Percentiles rank a stretch among this genome's conserved stretches.
phyloP scores from a whole-genome alignment of 2,113 vertebrate genomes.

The Zosterops japonicus region DNA sequence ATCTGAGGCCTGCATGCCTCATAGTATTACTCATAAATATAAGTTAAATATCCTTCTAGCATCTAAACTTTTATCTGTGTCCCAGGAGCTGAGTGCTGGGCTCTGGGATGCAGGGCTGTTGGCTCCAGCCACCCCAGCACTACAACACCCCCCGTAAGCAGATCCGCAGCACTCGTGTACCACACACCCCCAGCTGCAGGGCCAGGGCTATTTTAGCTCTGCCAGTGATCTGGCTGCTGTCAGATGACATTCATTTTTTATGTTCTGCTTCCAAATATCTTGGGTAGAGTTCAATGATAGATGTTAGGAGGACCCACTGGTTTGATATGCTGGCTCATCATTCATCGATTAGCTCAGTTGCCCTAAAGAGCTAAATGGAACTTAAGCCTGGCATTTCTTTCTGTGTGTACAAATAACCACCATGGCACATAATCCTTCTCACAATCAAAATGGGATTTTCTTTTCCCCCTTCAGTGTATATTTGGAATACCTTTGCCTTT shows the following conservation, averaged over 20 bases:
- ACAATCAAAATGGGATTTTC: background rate
- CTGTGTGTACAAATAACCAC: background rate
- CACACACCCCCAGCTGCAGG: conserved; percentile 24
- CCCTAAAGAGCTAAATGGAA: background rate
- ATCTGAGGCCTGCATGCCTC: background rate
- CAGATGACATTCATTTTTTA: conserved; percentile 60
- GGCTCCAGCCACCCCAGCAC: background rate
- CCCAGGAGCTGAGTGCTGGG: background rate
- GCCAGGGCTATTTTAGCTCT: conserved; percentile 59
- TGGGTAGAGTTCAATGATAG: background rate
- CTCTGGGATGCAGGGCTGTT: background rate
- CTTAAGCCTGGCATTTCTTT: background rate
- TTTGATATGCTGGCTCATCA: background rate
- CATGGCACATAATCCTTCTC: background rate
- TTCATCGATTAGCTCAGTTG: background rate
- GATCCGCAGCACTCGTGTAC: background rate
- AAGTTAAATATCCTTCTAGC: background rate
- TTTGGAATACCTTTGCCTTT: background rate
- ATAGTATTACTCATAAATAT: background rate
- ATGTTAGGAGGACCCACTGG: background rate
- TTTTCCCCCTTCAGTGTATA: background rate
- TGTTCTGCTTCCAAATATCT: conserved; percentile 36
- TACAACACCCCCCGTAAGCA: background rate
- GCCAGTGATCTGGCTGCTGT: conserved; percentile 30
- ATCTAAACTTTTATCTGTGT: background rate